Percentiles rank a stretch among this genome's conserved stretches.
Conservation (phyloP, 2,113 vertebrate genomes). For the Butastur rufipennis region DNA sequence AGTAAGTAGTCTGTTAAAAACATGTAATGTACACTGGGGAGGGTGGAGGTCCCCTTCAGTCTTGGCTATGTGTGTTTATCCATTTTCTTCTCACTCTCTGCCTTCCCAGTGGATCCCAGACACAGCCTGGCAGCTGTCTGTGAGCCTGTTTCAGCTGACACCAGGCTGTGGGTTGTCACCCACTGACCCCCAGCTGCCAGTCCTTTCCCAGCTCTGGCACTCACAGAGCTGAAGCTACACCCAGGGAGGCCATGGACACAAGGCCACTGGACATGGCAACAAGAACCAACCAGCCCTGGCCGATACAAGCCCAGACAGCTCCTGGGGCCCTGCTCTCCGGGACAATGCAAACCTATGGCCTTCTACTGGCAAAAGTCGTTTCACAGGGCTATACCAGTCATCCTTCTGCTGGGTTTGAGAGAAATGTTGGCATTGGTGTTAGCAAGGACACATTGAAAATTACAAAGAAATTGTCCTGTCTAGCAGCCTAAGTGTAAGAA, state of each 20-base stretch:
- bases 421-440: not conserved
- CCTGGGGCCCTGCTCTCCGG: not conserved
- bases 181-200: not conserved
- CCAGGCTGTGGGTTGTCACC: not conserved
- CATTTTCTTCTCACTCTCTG: not conserved
- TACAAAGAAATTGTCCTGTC: not conserved
- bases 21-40: rapidly evolving
- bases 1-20: not conserved
- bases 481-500: not conserved
- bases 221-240: not conserved
- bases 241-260: rapidly evolving
- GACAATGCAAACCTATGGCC: not conserved
- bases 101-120: not conserved
- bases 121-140: not conserved
- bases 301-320: not conserved
- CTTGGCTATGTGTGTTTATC: not conserved
- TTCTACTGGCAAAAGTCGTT: not conserved
- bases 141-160: not conserved
- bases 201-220: not conserved
- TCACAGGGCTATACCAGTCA: no score
- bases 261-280: not conserved
- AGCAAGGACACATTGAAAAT: not conserved
- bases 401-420: not conserved
- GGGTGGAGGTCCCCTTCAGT: not conserved
- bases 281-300: not conserved